phyloP scores from a whole-genome alignment of 2,888 invertebrate genomes.

The Agrochola lychnidis region DNA sequence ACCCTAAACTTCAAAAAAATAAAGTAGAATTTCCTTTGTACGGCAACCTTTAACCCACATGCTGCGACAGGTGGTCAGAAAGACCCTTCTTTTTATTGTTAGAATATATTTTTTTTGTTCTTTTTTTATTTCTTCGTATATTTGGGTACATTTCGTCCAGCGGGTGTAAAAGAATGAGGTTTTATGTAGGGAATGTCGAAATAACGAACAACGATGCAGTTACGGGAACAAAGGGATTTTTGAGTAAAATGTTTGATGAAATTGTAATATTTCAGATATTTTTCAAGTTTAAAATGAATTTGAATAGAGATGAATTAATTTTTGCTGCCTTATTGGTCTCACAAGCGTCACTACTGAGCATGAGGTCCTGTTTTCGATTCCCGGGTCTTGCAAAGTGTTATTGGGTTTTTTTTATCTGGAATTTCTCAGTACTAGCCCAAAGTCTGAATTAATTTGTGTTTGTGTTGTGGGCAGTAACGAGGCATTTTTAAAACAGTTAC shows the following conservation, averaged over 20 bases:
- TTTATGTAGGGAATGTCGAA: constrained; percentile 36
- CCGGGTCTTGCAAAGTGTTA: no score
- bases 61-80: constrained; percentile 65
- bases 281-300: neutral
- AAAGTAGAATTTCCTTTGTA: constrained; percentile 2
- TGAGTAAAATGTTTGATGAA: constrained; percentile 1
- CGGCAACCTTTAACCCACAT: constrained; percentile 50
- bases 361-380: no score
- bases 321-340: no score
- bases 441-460: no score
- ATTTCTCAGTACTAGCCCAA: no score
- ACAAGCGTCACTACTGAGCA: no score
- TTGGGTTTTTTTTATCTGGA: no score
- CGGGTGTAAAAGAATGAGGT: constrained; percentile 22
- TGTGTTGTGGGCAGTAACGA: no score
- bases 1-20: neutral
- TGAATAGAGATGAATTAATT: no score
- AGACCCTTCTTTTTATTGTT: constrained; percentile 65
- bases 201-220: constrained; percentile 38
- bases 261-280: constrained; percentile 5
- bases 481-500: constrained; percentile 11
- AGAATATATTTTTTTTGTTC: constrained; percentile 51
- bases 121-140: constrained; percentile 49
- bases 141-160: constrained; percentile 46
- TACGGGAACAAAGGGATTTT: constrained; percentile 17